Evolutionary conservation across 2,797 vertebrate genomes (phyloP).

Genomic region (Sebastes cheni): DNA sequence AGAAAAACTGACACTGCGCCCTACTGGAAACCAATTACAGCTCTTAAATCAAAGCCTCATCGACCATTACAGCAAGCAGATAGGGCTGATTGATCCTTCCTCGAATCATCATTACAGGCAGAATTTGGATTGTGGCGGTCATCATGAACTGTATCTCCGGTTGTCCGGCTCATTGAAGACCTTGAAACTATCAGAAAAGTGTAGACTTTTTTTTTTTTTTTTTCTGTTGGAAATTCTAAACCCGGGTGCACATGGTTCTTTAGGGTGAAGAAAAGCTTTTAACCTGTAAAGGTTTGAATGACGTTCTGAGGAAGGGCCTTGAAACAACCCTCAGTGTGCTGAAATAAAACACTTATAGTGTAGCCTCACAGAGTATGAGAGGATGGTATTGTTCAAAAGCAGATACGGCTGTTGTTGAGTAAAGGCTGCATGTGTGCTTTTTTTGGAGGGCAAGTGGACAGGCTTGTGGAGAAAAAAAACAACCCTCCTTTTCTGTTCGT

Average conservation of each 20-base stretch:
- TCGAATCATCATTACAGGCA: conserved; percentile 63
- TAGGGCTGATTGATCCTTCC: conserved; percentile 59
- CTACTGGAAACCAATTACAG: conserved; percentile 74
- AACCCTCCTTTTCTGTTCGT: neutral
- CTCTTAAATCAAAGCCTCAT: conserved; percentile 70
- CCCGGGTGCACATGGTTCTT: neutral
- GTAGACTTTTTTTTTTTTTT: neutral
- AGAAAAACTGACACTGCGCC: conserved; percentile 63
- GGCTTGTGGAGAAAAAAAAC: neutral
- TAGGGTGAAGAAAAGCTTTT: conserved; percentile 19
- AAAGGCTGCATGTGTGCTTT: conserved; percentile 21
- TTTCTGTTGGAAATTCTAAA: neutral
- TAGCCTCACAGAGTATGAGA: neutral
- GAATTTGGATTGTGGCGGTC: conserved; percentile 36
- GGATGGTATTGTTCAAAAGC: conserved; percentile 15
- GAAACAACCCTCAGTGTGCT: conserved; percentile 12
- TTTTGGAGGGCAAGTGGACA: conserved; percentile 15
- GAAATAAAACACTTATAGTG: conserved; percentile 13
- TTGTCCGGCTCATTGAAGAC: conserved; percentile 9
- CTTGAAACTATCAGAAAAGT: conserved; percentile 25
- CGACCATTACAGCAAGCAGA: conserved; percentile 56
- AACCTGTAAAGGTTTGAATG: conserved; percentile 28
- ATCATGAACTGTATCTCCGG: conserved; percentile 30
- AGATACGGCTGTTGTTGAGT: conserved; percentile 15
- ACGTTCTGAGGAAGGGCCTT: conserved; percentile 22